These are phyloP conservation scores for Hozukius guyotensis DNA, from an alignment of 2,797 vertebrate genomes.

Conservation along the genomic window DNA sequence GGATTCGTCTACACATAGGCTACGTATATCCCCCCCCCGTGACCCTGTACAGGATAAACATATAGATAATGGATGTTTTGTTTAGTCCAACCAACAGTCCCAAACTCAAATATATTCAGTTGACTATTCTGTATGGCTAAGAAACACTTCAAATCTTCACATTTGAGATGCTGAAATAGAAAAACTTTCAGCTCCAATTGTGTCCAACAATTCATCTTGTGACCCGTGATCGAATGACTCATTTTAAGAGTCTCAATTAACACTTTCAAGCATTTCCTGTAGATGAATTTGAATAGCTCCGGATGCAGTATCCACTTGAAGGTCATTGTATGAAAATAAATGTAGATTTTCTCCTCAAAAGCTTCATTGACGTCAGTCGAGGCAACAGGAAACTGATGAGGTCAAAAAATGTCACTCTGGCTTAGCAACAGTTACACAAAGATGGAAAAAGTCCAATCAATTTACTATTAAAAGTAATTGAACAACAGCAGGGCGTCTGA, in stretches of 20 bases:
- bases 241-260: background rate
- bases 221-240: background rate
- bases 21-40: rapidly evolving
- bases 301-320: background rate
- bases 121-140: background rate
- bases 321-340: background rate
- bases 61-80: background rate
- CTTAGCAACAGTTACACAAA: background rate
- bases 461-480: background rate
- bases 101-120: background rate
- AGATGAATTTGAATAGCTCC: too few species aligned
- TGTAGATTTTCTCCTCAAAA: background rate
- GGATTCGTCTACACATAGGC: too few species aligned
- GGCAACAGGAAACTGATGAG: background rate
- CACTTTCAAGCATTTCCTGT: background rate
- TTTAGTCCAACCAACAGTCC: background rate
- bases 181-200: background rate
- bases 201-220: background rate
- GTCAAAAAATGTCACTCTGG: background rate
- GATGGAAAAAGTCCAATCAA: background rate
- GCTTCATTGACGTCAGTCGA: background rate
- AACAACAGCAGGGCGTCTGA: background rate
- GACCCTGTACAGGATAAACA: too few species aligned
- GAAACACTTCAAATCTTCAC: background rate
- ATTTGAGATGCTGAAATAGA: background rate